phyloP scores from a whole-genome alignment of 2,797 vertebrate genomes.

The Psittacula derbiana region DNA sequence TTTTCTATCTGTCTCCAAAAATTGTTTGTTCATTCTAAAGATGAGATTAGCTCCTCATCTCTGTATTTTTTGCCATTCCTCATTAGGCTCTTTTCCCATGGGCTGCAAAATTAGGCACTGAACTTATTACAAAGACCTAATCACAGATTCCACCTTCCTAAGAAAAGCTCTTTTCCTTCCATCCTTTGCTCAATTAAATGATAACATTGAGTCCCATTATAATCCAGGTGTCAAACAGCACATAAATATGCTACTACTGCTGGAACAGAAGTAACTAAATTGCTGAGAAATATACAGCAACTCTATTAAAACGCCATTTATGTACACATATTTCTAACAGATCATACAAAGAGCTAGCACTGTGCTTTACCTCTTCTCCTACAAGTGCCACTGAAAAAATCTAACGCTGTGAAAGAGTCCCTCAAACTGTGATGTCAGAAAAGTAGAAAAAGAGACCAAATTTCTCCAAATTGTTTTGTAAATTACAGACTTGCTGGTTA shows the following conservation, averaged over 20 bases:
- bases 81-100: background rate
- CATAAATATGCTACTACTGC: background rate
- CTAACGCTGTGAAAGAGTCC: background rate
- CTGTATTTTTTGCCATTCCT: background rate
- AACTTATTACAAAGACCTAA: background rate
- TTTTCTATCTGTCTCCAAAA: background rate
- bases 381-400: background rate
- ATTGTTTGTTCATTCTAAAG: background rate
- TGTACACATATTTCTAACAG: background rate
- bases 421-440: background rate
- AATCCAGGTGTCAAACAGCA: background rate
- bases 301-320: background rate
- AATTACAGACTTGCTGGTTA: background rate
- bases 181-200: background rate
- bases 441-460: rapidly evolving
- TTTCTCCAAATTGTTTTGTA: background rate
- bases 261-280: background rate
- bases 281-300: background rate
- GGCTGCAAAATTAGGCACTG: background rate
- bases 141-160: background rate
- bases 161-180: background rate
- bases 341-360: background rate
- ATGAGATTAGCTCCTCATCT: background rate
- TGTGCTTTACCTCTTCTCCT: background rate
- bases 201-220: background rate